A percentile compares a stretch with the other conserved stretches of the same genome.
Conservation (phyloP, 2,113 vertebrate species). For the Rhinolophus ferrumequinum region DNA sequence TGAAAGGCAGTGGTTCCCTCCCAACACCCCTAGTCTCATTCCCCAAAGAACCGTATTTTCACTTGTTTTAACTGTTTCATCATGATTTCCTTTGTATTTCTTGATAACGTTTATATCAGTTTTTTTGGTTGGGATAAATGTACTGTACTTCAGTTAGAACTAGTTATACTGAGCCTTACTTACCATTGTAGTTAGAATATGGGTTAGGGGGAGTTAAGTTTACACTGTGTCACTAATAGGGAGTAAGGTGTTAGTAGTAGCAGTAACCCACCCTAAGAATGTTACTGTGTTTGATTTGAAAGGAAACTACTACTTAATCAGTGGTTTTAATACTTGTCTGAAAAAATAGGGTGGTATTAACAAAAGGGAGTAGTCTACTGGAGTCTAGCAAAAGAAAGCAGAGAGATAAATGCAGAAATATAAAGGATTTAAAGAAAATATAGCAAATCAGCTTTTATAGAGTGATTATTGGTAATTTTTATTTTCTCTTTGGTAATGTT, state of each 20-base stretch:
- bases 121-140: not conserved
- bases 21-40: not conserved
- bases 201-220: not conserved
- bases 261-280: not conserved
- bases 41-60: not conserved
- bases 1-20: not conserved
- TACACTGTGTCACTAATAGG: not conserved
- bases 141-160: not conserved
- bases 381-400: not conserved
- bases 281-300: slow-evolving; percentile 33
- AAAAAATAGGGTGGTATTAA: not conserved
- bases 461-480: slow-evolving; percentile 13
- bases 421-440: not conserved
- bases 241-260: not conserved
- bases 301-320: not conserved
- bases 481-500: slow-evolving; percentile 11
- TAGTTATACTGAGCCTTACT: not conserved
- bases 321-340: not conserved
- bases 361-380: not conserved
- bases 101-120: not conserved
- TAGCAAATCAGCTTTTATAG: not conserved
- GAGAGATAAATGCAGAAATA: not conserved
- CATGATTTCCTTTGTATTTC: slow-evolving; percentile 7
- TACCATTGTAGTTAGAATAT: not conserved
- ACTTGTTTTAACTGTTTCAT: not conserved